Conservation (phyloP, 2,113 vertebrate genomes). For the Ciconia stormi region DNA sequence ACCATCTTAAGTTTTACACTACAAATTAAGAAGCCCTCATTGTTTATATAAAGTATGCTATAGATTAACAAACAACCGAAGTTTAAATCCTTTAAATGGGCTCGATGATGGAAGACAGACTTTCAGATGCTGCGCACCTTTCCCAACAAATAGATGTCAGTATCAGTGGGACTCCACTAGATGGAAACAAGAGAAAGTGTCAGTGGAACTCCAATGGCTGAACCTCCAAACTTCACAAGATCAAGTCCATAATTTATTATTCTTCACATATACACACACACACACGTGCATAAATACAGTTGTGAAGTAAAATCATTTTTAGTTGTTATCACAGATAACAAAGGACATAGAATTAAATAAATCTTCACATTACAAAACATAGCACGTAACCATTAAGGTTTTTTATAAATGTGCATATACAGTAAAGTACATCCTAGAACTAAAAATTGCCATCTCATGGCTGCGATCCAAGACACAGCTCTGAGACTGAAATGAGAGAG, state of each 20-base stretch:
- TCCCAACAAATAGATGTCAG: neutral
- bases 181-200: neutral
- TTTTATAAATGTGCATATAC: neutral
- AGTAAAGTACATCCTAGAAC: neutral
- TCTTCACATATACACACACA: neutral
- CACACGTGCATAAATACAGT: neutral
- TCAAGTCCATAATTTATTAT: fast-evolving
- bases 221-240: neutral
- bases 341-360: neutral
- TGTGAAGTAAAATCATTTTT: neutral
- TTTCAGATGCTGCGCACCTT: neutral
- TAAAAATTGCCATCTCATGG: neutral
- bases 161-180: neutral
- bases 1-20: too few species aligned
- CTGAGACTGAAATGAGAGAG: neutral
- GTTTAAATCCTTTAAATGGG: neutral
- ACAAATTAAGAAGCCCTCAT: neutral
- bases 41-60: neutral
- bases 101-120: neutral
- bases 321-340: neutral
- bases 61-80: neutral
- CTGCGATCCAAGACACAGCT: neutral
- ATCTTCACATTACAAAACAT: neutral
- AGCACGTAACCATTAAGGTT: fast-evolving
- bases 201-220: neutral